Evolutionary conservation across 2,113 vertebrate genomes (phyloP).

Genomic region (Hystrix brachyura): DNA sequence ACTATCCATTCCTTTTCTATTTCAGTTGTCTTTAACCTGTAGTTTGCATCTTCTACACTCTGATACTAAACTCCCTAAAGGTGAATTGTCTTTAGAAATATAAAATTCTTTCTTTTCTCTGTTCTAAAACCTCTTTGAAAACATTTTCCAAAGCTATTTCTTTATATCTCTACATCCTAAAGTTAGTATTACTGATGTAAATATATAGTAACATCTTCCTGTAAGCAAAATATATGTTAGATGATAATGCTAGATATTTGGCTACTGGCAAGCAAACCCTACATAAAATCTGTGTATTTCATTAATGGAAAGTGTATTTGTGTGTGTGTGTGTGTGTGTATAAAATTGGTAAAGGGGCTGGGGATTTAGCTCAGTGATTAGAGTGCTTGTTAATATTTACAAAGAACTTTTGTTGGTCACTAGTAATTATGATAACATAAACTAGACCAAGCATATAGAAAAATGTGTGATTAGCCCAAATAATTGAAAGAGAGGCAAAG

Average conservation of each 20-base stretch:
- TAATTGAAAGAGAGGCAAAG: not conserved
- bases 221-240: not conserved
- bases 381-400: not conserved
- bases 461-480: not conserved
- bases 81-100: not conserved
- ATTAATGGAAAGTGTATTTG: not conserved
- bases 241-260: not conserved
- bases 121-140: not conserved
- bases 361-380: no score
- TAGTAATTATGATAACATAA: not conserved
- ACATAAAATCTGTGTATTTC: not conserved
- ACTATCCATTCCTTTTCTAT: not conserved
- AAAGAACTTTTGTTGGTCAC: not conserved
- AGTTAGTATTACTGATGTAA: not conserved
- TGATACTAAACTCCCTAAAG: conserved; percentile 24
- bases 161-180: not conserved
- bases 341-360: no score
- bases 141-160: conserved; percentile 9
- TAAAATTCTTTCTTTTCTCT: not conserved
- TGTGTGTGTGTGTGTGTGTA: not conserved
- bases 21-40: not conserved
- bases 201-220: not conserved
- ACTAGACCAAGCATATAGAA: not conserved
- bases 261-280: not conserved
- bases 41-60: not conserved